phyloP scores from a whole-genome alignment of 35 echinoderm and acorn worm species.

The Patiria miniata region DNA sequence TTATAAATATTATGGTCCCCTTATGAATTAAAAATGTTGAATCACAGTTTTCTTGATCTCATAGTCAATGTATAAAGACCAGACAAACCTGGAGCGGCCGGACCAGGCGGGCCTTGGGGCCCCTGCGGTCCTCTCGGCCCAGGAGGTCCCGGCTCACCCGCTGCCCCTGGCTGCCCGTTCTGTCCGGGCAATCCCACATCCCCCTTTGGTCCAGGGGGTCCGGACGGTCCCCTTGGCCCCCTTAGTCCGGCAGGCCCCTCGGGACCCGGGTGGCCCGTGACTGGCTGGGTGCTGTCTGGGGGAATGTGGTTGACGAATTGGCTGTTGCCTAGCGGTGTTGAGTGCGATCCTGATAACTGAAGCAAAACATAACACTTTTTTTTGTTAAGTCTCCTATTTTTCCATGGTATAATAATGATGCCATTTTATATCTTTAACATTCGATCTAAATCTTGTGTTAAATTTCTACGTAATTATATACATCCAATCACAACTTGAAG shows the following conservation, averaged over 20 bases:
- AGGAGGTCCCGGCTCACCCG: background rate
- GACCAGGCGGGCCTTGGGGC: background rate
- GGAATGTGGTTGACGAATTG: background rate
- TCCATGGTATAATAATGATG: too few species aligned
- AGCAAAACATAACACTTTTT: background rate
- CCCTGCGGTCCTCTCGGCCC: constrained; percentile 14
- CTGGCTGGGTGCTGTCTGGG: background rate
- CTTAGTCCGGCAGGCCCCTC: background rate
- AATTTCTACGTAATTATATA: too few species aligned
- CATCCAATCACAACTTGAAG: too few species aligned
- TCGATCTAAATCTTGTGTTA: too few species aligned
- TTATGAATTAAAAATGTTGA: too few species aligned
- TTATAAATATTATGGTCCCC: too few species aligned
- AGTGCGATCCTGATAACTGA: background rate
- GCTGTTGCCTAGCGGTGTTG: background rate
- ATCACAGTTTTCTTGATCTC: too few species aligned
- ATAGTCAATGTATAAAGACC: too few species aligned
- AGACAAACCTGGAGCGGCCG: background rate
- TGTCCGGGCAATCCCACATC: background rate
- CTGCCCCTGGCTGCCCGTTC: background rate
- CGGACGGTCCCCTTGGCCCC: background rate
- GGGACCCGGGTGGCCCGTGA: background rate
- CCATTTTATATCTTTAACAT: too few species aligned
- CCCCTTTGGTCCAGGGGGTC: background rate
- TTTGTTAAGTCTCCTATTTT: too few species aligned